phyloP scores from a whole-genome alignment of 2,797 vertebrate species.

The Busarellus nigricollis region DNA sequence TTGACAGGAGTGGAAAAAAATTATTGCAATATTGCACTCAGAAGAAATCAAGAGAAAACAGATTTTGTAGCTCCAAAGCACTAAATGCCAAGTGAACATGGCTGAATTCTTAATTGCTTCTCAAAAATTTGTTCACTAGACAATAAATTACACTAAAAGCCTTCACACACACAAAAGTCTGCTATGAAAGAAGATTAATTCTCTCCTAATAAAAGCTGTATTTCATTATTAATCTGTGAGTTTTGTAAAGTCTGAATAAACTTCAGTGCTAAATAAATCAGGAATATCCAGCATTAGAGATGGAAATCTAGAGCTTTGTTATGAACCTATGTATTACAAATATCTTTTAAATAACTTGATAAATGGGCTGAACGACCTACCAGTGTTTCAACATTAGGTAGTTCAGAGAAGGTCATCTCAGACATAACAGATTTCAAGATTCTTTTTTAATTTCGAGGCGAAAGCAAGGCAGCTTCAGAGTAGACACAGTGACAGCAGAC shows the following conservation, averaged over 20 bases:
- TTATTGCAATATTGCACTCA: background rate
- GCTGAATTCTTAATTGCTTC: conserved; percentile 25
- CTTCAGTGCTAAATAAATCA: background rate
- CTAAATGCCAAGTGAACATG: background rate
- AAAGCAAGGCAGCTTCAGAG: background rate
- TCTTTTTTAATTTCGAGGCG: background rate
- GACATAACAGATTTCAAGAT: background rate
- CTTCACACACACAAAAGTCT: background rate
- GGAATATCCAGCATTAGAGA: background rate
- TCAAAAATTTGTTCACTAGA: conserved; percentile 1
- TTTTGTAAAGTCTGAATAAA: background rate
- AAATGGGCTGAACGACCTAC: background rate
- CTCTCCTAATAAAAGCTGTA: background rate
- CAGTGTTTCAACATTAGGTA: background rate
- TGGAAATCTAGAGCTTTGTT: background rate
- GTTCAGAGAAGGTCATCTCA: background rate
- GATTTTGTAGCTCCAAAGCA: background rate
- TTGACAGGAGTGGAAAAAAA: background rate
- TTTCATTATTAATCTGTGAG: background rate
- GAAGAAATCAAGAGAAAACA: conserved; percentile 7
- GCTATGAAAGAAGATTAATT: background rate
- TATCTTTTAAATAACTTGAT: background rate
- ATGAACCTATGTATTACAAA: background rate
- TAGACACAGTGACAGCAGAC: background rate
- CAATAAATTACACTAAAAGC: conserved; percentile 8